phyloP scores from a whole-genome alignment of 64 coral and sea anemone genomes.

The Montipora capricornis region DNA sequence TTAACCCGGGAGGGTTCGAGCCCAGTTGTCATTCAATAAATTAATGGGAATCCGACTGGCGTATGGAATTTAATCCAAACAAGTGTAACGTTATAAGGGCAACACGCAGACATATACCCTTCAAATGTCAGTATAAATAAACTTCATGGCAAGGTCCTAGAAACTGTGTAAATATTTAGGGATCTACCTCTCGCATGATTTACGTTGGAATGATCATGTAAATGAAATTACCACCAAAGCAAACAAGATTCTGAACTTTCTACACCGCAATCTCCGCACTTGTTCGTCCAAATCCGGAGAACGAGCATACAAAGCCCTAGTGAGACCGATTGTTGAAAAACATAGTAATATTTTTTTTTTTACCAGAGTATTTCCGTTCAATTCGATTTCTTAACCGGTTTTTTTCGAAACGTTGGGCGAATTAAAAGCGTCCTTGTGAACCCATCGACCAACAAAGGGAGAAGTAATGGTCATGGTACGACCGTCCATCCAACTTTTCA shows the following conservation, averaged over 20 bases:
- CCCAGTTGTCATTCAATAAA: too few species aligned
- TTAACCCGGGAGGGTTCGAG: too few species aligned
- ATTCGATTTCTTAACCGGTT: too few species aligned
- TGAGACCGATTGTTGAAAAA: conserved; percentile 4
- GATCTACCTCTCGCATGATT: neutral
- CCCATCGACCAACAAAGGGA: too few species aligned
- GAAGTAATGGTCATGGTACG: too few species aligned
- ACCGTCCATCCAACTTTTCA: too few species aligned
- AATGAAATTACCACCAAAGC: conserved; percentile 2
- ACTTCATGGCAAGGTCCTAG: neutral
- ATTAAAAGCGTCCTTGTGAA: too few species aligned
- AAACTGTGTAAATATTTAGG: conserved; percentile 7
- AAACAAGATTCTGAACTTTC: neutral
- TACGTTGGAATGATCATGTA: conserved; percentile 11
- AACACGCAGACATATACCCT: conserved; percentile 14
- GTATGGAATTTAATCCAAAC: conserved; percentile 13
- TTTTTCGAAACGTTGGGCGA: too few species aligned
- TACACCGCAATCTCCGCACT: conserved; percentile 1
- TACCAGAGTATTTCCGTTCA: too few species aligned
- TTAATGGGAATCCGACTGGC: neutral
- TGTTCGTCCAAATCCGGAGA: neutral
- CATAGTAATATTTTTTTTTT: too few species aligned
- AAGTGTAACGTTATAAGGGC: conserved; percentile 40
- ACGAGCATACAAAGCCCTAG: neutral
- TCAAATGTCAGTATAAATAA: neutral